A percentile compares a stretch with the other conserved stretches of the same genome.
phyloP scores from a whole-genome alignment of 2,888 invertebrate genomes.

The Zygothrica quintamaculata region DNA sequence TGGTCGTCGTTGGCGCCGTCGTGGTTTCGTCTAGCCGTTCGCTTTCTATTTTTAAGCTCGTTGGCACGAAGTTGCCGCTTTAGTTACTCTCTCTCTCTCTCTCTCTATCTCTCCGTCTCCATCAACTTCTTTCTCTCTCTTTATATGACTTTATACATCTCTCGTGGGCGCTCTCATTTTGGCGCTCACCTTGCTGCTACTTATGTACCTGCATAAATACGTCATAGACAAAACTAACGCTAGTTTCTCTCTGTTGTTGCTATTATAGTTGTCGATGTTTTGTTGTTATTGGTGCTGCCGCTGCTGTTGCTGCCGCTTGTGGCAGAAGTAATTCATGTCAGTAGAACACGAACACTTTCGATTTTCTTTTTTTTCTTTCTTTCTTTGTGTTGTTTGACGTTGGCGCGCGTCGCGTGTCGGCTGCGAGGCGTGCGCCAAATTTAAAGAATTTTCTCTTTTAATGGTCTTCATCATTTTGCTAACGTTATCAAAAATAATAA shows the following conservation, averaged over 20 bases:
- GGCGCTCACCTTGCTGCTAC: slow-evolving; percentile 24
- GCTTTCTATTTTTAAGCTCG: slow-evolving; percentile 67
- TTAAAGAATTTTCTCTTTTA: slow-evolving; percentile 41
- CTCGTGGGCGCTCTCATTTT: slow-evolving; percentile 35
- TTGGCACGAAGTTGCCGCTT: slow-evolving; percentile 36
- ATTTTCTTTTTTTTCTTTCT: slow-evolving; percentile 72
- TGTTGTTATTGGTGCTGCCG: slow-evolving; percentile 18
- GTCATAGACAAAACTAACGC: slow-evolving; percentile 73
- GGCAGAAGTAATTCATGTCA: slow-evolving; percentile 82
- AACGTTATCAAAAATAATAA: slow-evolving; percentile 29
- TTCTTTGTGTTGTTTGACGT: slow-evolving; percentile 35
- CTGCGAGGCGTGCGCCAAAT: slow-evolving; percentile 33
- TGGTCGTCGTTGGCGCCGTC: slow-evolving; percentile 21
- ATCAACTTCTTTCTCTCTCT: too few species aligned
- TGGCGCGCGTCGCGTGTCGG: slow-evolving; percentile 67
- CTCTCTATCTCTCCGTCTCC: too few species aligned
- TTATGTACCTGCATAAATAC: slow-evolving; percentile 38
- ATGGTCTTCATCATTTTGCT: slow-evolving; percentile 17
- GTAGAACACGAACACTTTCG: slow-evolving; percentile 84
- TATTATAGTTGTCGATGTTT: slow-evolving; percentile 24
- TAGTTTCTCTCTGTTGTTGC: slow-evolving; percentile 67
- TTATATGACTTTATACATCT: too few species aligned
- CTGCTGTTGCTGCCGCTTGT: slow-evolving; percentile 35
- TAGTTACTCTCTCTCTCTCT: slow-evolving; percentile 19
- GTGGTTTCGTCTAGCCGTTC: slow-evolving; percentile 54